Evolutionary conservation across 2,113 vertebrate species (phyloP).

Genomic region (Entosphenus tridentatus): DNA sequence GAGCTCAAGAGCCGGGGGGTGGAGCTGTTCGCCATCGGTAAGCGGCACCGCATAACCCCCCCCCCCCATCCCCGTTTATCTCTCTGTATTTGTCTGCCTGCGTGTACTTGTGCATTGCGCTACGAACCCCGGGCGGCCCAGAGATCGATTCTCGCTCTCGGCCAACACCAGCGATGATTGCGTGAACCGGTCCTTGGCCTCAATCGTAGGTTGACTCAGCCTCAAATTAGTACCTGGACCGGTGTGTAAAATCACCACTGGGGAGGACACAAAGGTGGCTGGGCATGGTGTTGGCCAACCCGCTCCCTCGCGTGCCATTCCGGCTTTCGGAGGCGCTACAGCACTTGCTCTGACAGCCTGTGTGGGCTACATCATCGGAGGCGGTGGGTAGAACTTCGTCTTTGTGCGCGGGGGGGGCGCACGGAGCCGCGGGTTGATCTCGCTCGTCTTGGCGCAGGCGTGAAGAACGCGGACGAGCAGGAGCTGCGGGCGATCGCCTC

Average conservation of each 20-base stretch:
- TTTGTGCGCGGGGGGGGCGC: neutral
- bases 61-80: neutral
- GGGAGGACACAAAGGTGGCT: too few relatives aligned
- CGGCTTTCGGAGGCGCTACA: accelerated
- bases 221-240: neutral
- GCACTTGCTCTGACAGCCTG: neutral
- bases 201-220: too few relatives aligned
- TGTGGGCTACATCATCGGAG: neutral
- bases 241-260: neutral
- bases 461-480: constrained; percentile 65
- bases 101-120: neutral
- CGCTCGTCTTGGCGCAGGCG: constrained; percentile 24
- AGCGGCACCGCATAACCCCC: constrained; percentile 13
- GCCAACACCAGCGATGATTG: too few relatives aligned
- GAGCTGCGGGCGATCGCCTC: constrained; percentile 64
- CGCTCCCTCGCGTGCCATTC: neutral
- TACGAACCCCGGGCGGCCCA: neutral
- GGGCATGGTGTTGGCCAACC: too few relatives aligned
- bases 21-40: constrained; percentile 66
- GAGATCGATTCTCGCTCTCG: neutral
- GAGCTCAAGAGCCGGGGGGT: constrained; percentile 41
- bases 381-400: neutral
- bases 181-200: too few relatives aligned
- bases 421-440: neutral
- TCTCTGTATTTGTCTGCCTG: neutral